A percentile compares a stretch with the other conserved stretches of the same genome.
Conservation (phyloP, 2,888 invertebrate species). For the Tethea ocularis region DNA sequence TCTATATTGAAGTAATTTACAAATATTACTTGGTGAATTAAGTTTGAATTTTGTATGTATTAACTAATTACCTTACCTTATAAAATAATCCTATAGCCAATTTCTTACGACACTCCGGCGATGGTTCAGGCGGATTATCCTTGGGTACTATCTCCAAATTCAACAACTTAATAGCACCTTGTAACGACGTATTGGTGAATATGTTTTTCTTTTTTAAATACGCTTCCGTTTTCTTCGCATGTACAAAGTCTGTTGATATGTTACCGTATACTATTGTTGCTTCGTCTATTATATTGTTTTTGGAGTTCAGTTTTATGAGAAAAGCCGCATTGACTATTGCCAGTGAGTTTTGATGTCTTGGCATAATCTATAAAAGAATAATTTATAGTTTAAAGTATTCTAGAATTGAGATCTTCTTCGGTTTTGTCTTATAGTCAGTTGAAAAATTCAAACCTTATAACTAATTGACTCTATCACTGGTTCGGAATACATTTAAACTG, state of each 20-base stretch:
- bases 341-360: slow-evolving; percentile 89
- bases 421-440: no score
- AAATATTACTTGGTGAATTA: no score
- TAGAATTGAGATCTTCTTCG: no score
- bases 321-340: slow-evolving; percentile 91
- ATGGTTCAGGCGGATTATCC: slow-evolving; percentile 85
- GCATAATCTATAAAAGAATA: slow-evolving; percentile 85
- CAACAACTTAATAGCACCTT: slow-evolving; percentile 79
- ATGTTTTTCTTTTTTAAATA: slow-evolving; percentile 72
- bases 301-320: slow-evolving; percentile 78
- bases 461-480: no score
- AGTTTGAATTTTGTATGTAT: no score
- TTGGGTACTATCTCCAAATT: slow-evolving; percentile 86
- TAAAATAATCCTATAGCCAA: slow-evolving; percentile 90
- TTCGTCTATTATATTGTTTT: slow-evolving; percentile 42
- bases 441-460: no score
- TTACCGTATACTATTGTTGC: slow-evolving; percentile 87
- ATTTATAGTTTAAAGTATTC: not conserved
- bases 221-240: slow-evolving; percentile 84
- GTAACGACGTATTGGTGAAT: slow-evolving; percentile 65
- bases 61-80: slow-evolving; percentile 87
- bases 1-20: not conserved
- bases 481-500: no score
- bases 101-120: slow-evolving; percentile 86
- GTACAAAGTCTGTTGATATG: slow-evolving; percentile 81